phyloP scores from a whole-genome alignment of 2,888 invertebrate species.

The Terebella lapidaria region DNA sequence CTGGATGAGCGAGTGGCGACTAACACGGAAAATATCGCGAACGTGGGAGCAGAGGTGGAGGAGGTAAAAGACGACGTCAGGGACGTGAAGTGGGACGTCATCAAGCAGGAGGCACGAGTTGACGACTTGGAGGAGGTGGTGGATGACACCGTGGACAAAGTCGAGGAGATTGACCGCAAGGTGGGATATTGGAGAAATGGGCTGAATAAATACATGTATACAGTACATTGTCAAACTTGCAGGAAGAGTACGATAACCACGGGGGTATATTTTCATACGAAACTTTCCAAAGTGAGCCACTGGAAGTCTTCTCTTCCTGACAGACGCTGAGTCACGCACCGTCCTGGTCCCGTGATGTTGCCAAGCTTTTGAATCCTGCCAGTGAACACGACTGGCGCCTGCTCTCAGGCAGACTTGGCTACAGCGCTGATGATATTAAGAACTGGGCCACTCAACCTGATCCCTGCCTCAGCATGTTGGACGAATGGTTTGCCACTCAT shows the following conservation, averaged over 20 bases:
- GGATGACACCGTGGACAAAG: slow-evolving; percentile 24
- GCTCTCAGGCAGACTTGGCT: too few relatives aligned
- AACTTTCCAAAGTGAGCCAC: too few relatives aligned
- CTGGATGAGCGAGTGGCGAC: not conserved
- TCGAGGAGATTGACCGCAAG: slow-evolving; percentile 38
- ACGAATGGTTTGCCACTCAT: too few relatives aligned
- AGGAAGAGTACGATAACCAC: too few relatives aligned
- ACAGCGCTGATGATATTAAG: slow-evolving; percentile 42
- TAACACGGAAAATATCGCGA: slow-evolving; percentile 6
- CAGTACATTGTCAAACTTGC: too few relatives aligned
- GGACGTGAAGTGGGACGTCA: slow-evolving; percentile 4
- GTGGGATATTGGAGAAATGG: too few relatives aligned
- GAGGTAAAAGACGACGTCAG: slow-evolving; percentile 4
- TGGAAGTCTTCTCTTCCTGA: too few relatives aligned
- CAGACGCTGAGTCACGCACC: slow-evolving; percentile 49
- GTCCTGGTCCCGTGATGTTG: slow-evolving; percentile 43
- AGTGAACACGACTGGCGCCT: slow-evolving; percentile 47
- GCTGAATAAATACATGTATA: too few relatives aligned
- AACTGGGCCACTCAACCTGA: slow-evolving; percentile 45
- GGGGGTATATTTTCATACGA: too few relatives aligned
- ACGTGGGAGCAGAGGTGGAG: not conserved
- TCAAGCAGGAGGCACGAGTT: slow-evolving; percentile 3
- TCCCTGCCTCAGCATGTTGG: too few relatives aligned
- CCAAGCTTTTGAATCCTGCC: slow-evolving; percentile 39
- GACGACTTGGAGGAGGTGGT: too few relatives aligned